Evolutionary conservation across 2,888 invertebrate genomes (phyloP).

Genomic region (Brachyptera risi): DNA sequence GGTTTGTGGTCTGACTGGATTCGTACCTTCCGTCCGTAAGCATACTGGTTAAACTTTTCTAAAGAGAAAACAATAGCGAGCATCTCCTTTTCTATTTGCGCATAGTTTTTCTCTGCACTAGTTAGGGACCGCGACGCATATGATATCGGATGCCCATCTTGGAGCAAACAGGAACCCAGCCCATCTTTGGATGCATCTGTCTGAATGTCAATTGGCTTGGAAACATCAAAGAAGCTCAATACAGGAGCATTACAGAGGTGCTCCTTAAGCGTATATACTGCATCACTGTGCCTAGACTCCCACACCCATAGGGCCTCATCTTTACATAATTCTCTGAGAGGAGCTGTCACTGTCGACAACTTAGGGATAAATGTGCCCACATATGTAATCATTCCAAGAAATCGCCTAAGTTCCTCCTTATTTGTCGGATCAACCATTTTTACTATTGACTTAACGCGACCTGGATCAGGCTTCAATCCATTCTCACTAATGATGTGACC

Average conservation of each 20-base stretch:
- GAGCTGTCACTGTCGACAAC: conserved; percentile 16
- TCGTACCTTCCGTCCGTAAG: neutral
- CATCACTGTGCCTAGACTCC: conserved; percentile 16
- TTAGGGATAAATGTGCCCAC: conserved; percentile 16
- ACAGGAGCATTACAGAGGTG: conserved; percentile 24
- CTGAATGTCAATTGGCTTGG: neutral
- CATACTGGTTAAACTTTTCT: conserved; percentile 14
- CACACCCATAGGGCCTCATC: conserved; percentile 7
- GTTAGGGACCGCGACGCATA: conserved; percentile 11
- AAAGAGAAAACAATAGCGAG: conserved; percentile 4
- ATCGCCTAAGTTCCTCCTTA: conserved; percentile 2
- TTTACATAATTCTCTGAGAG: conserved; percentile 24
- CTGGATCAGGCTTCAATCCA: neutral
- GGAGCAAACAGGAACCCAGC: conserved; percentile 4
- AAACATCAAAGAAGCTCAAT: neutral
- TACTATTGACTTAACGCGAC: neutral
- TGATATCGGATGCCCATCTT: neutral
- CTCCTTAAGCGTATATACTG: conserved; percentile 23
- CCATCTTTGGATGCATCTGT: conserved; percentile 6
- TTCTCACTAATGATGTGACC: neutral
- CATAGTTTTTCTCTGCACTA: conserved; percentile 2
- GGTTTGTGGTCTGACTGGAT: conserved; percentile 22
- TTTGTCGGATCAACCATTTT: neutral
- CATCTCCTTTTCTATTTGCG: conserved; percentile 14
- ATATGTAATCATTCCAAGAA: conserved; percentile 23